Conservation (phyloP, 2,113 vertebrate genomes). For the Xiphorhynchus elegans region DNA sequence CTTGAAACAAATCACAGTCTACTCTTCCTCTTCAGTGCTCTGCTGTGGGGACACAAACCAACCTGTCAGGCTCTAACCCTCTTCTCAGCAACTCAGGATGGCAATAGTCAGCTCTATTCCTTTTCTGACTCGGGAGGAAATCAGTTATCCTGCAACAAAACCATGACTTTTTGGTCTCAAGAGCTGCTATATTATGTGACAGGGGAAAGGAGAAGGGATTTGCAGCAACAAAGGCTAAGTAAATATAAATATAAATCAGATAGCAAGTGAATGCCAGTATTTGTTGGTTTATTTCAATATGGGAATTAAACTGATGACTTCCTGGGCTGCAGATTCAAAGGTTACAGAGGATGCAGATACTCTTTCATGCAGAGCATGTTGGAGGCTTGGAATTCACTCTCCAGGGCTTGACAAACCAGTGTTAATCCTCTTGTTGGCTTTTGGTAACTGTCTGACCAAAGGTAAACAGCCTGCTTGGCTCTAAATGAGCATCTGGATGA, state of each 20-base stretch:
- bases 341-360: background rate
- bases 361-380: background rate
- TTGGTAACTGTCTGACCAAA: background rate
- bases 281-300: background rate
- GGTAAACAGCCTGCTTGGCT: conserved; percentile 8
- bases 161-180: background rate
- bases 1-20: background rate
- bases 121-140: background rate
- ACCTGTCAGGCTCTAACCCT: background rate
- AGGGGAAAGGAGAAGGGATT: background rate
- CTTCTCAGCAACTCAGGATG: background rate
- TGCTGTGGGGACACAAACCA: background rate
- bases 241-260: conserved; percentile 3
- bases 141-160: background rate
- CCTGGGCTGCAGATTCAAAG: background rate
- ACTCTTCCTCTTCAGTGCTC: background rate
- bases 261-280: background rate
- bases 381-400: background rate
- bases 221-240: background rate
- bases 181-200: background rate
- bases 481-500: background rate
- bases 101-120: background rate
- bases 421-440: background rate
- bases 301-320: background rate
- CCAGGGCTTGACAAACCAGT: background rate